phyloP scores from a whole-genome alignment of 2,888 invertebrate genomes.

The Busseola fusca region DNA sequence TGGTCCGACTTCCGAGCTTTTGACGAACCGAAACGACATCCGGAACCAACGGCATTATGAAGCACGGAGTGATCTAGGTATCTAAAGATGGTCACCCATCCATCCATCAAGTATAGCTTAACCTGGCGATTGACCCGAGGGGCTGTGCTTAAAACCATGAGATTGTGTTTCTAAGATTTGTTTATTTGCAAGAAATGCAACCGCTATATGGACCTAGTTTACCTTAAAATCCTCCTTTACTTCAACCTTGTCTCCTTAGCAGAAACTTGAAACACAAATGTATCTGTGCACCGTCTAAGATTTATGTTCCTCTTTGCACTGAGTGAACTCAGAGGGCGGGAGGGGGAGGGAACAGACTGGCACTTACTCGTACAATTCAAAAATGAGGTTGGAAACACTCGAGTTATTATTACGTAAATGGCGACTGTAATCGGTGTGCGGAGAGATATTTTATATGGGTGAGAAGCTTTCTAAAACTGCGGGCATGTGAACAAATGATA shows the following conservation, averaged over 20 bases:
- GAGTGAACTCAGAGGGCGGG: constrained; percentile 20
- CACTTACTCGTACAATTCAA: constrained; percentile 43
- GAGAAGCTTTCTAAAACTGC: constrained; percentile 5
- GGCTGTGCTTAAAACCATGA: too few relatives aligned
- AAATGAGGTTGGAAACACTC: constrained; percentile 44
- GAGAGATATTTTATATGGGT: constrained; percentile 1
- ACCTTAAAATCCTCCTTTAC: constrained; percentile 8
- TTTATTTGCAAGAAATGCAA: background rate
- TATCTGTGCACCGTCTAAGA: constrained; percentile 41
- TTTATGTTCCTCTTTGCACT: constrained; percentile 48
- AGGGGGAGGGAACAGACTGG: constrained; percentile 12
- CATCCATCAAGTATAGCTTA: background rate
- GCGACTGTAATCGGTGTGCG: constrained; percentile 11
- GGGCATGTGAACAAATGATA: background rate
- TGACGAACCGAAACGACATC: background rate
- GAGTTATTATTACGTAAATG: constrained; percentile 37
- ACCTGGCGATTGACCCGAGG: background rate
- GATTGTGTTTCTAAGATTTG: too few relatives aligned
- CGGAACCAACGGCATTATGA: background rate
- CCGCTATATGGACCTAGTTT: background rate
- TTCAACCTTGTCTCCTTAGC: constrained; percentile 24
- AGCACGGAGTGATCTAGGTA: background rate
- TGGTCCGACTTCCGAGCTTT: background rate
- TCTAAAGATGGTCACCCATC: background rate
- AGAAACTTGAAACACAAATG: constrained; percentile 41